A percentile compares a stretch with the other conserved stretches of the same genome.
Evolutionary conservation across 2,888 invertebrate species (phyloP).

Genomic region (Sympetrum striolatum): DNA sequence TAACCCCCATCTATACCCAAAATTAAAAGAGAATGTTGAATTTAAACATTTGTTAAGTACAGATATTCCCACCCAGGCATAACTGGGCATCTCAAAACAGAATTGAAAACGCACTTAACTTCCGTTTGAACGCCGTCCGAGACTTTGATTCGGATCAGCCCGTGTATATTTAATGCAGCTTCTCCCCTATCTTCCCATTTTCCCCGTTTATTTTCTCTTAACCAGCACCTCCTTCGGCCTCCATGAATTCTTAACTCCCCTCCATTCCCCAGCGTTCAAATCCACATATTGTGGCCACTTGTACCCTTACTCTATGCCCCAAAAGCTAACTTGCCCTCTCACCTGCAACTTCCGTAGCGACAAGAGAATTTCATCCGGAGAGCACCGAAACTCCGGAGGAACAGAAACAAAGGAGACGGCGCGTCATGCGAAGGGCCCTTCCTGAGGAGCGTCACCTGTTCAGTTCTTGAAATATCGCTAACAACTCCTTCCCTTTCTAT

Average conservation of each 20-base stretch:
- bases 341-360: neutral
- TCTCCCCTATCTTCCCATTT: neutral
- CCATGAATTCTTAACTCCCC: neutral
- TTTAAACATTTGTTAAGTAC: no score
- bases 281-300: neutral
- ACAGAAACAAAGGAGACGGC: constrained; percentile 8
- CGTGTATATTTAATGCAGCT: neutral
- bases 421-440: neutral
- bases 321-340: neutral
- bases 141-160: neutral
- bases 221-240: neutral
- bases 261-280: neutral
- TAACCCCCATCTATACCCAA: no score
- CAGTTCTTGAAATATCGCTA: neutral
- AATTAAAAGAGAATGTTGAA: no score
- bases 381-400: neutral
- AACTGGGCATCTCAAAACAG: neutral
- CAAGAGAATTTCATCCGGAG: constrained; percentile 15
- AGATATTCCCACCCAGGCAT: no score
- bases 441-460: neutral
- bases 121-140: neutral
- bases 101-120: neutral
- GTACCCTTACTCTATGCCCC: neutral
- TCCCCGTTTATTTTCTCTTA: neutral
- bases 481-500: neutral